phyloP scores from a whole-genome alignment of 2,113 vertebrate species.

The Anhinga rufa region DNA sequence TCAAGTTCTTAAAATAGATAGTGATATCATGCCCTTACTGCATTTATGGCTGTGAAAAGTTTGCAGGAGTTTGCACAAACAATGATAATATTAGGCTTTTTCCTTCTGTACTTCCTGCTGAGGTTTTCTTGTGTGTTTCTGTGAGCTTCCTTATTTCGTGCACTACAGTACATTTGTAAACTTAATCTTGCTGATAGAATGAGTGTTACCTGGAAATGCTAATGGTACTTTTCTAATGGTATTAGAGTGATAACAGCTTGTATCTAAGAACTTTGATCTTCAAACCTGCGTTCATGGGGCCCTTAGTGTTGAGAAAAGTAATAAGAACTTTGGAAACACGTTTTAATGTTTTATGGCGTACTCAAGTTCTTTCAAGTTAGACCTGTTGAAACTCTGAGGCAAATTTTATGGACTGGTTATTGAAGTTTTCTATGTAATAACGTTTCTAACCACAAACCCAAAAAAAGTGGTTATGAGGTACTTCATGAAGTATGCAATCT shows the following conservation, averaged over 20 bases:
- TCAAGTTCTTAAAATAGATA: background rate
- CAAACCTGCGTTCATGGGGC: rapidly evolving
- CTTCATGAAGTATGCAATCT: background rate
- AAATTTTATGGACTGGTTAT: background rate
- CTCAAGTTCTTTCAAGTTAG: background rate
- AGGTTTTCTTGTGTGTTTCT: background rate
- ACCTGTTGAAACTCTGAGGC: background rate
- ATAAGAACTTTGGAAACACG: background rate
- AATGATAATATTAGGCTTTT: background rate
- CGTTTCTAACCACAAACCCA: background rate
- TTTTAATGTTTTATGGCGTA: background rate
- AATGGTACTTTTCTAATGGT: background rate
- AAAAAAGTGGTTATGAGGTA: background rate
- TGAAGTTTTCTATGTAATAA: background rate
- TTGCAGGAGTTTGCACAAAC: background rate
- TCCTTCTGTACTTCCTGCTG: background rate
- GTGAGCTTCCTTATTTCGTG: background rate
- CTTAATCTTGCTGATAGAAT: background rate
- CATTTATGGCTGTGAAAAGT: background rate
- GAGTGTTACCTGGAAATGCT: background rate
- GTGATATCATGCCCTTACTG: background rate
- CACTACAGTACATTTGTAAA: background rate
- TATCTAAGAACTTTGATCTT: background rate
- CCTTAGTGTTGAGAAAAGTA: background rate
- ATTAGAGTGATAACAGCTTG: background rate